A percentile compares a stretch with the other conserved stretches of the same genome.
These are phyloP conservation scores for Cheilosia soror DNA, from an alignment of 2,888 invertebrate species.

Conservation along the genomic window DNA sequence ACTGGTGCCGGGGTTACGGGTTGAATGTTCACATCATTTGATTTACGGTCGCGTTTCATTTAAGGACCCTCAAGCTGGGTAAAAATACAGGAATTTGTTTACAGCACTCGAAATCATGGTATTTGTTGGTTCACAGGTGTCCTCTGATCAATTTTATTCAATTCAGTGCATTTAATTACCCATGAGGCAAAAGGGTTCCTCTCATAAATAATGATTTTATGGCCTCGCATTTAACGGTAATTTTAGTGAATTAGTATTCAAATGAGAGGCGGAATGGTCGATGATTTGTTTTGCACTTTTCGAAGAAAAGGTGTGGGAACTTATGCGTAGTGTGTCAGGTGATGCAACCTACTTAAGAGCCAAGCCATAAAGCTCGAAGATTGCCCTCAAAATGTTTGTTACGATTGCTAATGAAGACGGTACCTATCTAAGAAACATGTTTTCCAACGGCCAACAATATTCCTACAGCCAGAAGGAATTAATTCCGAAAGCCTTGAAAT, in stretches of 20 bases:
- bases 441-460: no score
- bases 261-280: background rate
- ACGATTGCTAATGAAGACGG: no score
- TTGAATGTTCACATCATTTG: slow-evolving; percentile 56
- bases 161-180: slow-evolving; percentile 69
- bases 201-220: slow-evolving; percentile 70
- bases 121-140: slow-evolving; percentile 60
- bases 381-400: background rate
- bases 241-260: slow-evolving; percentile 46
- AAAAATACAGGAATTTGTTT: slow-evolving; percentile 38
- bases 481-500: background rate
- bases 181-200: slow-evolving; percentile 59
- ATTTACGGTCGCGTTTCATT: slow-evolving; percentile 58
- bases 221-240: slow-evolving; percentile 42
- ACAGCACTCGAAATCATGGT: slow-evolving; percentile 35
- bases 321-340: background rate
- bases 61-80: slow-evolving; percentile 32
- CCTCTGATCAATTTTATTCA: slow-evolving; percentile 69
- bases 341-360: background rate
- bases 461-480: background rate
- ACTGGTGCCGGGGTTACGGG: slow-evolving; percentile 6
- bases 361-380: background rate
- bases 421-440: no score
- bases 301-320: background rate
- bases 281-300: slow-evolving; percentile 17